Conservation (phyloP, 2,888 invertebrate species). For the Pollenia amentaria region DNA sequence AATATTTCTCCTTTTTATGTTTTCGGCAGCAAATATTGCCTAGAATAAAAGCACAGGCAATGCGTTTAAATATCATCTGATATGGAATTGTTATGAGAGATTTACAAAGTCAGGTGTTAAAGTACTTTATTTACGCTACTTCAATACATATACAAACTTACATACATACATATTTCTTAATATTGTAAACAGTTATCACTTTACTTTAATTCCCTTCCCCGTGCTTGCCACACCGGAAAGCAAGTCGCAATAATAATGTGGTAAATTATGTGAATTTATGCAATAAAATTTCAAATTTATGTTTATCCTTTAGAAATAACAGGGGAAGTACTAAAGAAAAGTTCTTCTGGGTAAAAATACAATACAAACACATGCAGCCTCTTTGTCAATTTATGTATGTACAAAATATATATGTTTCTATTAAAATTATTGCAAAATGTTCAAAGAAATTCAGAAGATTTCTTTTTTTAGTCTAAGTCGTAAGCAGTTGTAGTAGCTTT, state of each 20-base stretch:
- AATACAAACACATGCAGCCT: neutral
- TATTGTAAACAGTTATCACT: too few relatives aligned
- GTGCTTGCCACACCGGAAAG: neutral
- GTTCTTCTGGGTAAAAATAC: neutral
- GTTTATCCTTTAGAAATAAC: neutral
- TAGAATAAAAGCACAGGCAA: slow-evolving; percentile 3
- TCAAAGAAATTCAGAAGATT: slow-evolving; percentile 1
- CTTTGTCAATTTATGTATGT: neutral
- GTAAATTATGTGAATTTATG: slow-evolving; percentile 56
- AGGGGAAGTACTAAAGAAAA: neutral
- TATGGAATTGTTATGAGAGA: neutral
- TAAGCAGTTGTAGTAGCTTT: slow-evolving; percentile 45
- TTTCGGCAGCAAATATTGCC: slow-evolving; percentile 7
- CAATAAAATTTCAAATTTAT: slow-evolving; percentile 52
- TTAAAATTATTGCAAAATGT: slow-evolving; percentile 20
- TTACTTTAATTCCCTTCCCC: too few relatives aligned
- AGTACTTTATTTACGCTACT: neutral
- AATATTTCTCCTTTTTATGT: slow-evolving; percentile 5
- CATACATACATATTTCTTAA: neutral
- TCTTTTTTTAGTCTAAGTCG: slow-evolving; percentile 1
- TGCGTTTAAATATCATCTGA: neutral
- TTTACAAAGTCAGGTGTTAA: slow-evolving; percentile 48
- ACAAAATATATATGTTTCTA: neutral
- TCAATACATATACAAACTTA: neutral
- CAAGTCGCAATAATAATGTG: slow-evolving; percentile 50